Percentiles rank a stretch among this genome's conserved stretches.
Conservation (phyloP, 53 echinoderm and acorn worm genomes). For the Patiria pectinifera region DNA sequence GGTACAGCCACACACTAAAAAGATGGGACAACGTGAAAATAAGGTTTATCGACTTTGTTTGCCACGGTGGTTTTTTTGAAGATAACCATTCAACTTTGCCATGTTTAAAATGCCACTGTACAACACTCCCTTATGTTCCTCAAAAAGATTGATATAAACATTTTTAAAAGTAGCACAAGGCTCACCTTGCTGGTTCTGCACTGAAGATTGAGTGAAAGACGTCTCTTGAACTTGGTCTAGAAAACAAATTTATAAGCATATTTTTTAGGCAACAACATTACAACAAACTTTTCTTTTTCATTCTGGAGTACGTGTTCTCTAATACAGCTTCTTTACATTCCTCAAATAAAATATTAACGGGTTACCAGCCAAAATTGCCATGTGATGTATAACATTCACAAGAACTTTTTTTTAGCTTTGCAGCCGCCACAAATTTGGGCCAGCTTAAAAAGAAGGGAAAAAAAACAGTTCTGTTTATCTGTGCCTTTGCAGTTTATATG, state of each 20-base stretch:
- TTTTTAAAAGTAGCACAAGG: neutral
- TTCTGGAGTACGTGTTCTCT: too few species aligned
- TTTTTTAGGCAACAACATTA: neutral
- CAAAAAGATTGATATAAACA: neutral
- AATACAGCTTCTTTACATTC: too few species aligned
- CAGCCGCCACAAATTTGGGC: too few species aligned
- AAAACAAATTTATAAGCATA: neutral
- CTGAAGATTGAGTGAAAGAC: constrained; percentile 43
- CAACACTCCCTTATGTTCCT: neutral
- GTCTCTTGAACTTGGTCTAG: constrained; percentile 49
- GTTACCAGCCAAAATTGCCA: too few species aligned
- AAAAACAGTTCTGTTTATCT: too few species aligned
- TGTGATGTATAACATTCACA: too few species aligned
- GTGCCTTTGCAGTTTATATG: too few species aligned
- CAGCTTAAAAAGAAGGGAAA: too few species aligned
- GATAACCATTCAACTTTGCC: neutral
- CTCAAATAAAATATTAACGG: too few species aligned
- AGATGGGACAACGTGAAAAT: too few species aligned
- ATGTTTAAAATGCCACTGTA: constrained; percentile 58
- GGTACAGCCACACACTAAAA: too few species aligned
- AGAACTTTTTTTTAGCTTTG: too few species aligned
- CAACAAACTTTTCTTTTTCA: neutral
- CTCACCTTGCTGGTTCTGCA: constrained; percentile 62
- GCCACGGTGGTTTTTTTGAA: neutral
- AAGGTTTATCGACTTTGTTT: neutral